phyloP scores from a whole-genome alignment of 2,113 vertebrate genomes.

The Semicossyphus pulcher region DNA sequence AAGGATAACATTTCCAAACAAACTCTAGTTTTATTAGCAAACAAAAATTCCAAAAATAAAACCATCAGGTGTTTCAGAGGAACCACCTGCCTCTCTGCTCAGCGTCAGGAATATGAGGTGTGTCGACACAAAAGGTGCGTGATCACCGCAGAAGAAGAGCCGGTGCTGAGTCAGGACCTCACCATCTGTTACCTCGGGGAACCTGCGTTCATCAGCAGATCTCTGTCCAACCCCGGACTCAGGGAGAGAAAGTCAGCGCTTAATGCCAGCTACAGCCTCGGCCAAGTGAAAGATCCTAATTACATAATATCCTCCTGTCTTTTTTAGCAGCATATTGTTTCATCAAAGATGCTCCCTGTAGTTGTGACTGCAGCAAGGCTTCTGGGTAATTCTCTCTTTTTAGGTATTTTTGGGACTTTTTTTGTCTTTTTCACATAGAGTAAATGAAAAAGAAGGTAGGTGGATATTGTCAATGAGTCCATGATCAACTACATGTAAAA shows the following conservation, averaged over 20 bases:
- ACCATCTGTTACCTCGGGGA: constrained; percentile 76
- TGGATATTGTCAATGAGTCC: too few species aligned
- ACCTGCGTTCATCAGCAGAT: constrained; percentile 69
- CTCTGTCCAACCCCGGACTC: constrained; percentile 53
- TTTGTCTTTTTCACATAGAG: too few species aligned
- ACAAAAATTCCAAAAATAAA: not conserved
- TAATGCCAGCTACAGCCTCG: constrained; percentile 8
- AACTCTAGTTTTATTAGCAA: too few species aligned
- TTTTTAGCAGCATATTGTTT: constrained; percentile 4
- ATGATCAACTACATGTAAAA: too few species aligned
- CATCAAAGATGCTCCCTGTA: constrained; percentile 18
- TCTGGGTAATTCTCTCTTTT: constrained; percentile 3
- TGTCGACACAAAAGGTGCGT: constrained; percentile 19
- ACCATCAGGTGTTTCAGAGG: not conserved
- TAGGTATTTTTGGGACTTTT: constrained; percentile 1
- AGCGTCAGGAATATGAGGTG: not conserved
- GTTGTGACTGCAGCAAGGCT: not conserved
- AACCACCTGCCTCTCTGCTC: not conserved
- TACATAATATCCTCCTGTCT: constrained; percentile 41
- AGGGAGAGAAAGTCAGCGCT: constrained; percentile 47
- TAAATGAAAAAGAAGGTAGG: too few species aligned
- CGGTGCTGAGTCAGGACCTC: constrained; percentile 65
- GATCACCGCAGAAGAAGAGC: constrained; percentile 40
- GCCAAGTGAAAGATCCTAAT: constrained; percentile 40
- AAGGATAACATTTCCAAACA: too few species aligned